These are phyloP conservation scores for Mustela nigripes DNA, from an alignment of 2,113 vertebrate genomes.

Conservation along the genomic window DNA sequence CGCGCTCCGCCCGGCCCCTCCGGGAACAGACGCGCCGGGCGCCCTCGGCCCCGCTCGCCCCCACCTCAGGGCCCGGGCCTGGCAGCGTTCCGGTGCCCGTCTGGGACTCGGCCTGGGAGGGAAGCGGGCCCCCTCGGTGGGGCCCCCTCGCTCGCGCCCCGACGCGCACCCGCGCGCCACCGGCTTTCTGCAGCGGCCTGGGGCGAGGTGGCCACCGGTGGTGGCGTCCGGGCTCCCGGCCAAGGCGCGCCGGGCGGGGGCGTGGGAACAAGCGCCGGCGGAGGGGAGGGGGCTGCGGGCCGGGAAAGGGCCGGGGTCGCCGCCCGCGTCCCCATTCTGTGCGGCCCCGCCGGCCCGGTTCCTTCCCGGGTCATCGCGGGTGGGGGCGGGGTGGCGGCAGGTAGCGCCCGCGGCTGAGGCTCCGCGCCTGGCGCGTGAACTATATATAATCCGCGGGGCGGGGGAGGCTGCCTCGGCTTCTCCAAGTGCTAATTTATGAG, in stretches of 20 bases:
- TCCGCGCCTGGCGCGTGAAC: conserved; percentile 38
- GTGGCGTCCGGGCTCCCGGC: background rate
- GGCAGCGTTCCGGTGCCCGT: background rate
- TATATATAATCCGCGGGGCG: conserved; percentile 76
- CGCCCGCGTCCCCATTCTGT: background rate
- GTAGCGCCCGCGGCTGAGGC: conserved; percentile 51
- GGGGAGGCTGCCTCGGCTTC: conserved; percentile 70
- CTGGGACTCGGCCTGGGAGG: background rate
- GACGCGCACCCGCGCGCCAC: background rate
- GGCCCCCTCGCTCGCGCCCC: background rate
- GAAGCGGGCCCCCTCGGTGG: background rate
- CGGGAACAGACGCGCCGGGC: background rate
- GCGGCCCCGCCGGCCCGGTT: background rate
- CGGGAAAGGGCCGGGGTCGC: background rate
- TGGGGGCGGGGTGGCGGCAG: conserved; percentile 63
- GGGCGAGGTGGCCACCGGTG: background rate
- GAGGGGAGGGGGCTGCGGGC: background rate
- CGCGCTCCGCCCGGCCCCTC: background rate
- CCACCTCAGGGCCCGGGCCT: background rate
- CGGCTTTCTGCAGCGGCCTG: background rate
- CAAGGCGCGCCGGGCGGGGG: conserved; percentile 2
- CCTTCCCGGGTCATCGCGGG: background rate
- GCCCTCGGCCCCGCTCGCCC: background rate
- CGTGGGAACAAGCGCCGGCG: conserved; percentile 49
- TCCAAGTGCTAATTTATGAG: conserved; percentile 67